A percentile compares a stretch with the other conserved stretches of the same genome.
phyloP scores from a whole-genome alignment of 2,888 invertebrate species.

The Euproctis similis region DNA sequence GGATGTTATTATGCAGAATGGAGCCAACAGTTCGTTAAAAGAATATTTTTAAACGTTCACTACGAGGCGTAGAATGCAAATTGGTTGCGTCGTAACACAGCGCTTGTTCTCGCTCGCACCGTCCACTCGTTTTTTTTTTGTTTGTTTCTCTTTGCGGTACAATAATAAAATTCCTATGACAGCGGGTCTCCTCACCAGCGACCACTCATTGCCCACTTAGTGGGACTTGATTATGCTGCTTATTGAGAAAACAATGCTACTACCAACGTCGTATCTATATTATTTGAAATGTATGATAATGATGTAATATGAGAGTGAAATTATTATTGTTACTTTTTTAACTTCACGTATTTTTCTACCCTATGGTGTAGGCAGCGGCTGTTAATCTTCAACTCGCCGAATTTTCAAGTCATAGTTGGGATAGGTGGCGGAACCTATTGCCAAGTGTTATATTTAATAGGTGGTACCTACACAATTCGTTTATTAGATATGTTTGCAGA shows the following conservation, averaged over 20 bases:
- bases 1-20: constrained; percentile 74
- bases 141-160: constrained; percentile 39
- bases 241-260: constrained; percentile 33
- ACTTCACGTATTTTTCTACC: too few species aligned
- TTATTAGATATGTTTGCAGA: too few species aligned
- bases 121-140: constrained; percentile 49
- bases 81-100: constrained; percentile 64
- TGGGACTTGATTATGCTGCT: constrained; percentile 33
- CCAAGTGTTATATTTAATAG: too few species aligned
- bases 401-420: too few species aligned
- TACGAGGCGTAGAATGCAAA: constrained; percentile 67
- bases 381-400: too few species aligned
- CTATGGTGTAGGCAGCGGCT: too few species aligned
- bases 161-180: constrained; percentile 46
- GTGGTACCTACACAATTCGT: too few species aligned
- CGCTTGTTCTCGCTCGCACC: constrained; percentile 57
- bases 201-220: constrained; percentile 42
- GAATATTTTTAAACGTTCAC: constrained; percentile 70
- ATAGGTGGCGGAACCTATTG: too few species aligned
- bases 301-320: too few species aligned
- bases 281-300: not conserved
- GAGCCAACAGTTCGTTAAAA: constrained; percentile 69
- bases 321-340: too few species aligned
- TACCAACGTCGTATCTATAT: constrained; percentile 24
- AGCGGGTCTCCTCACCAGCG: constrained; percentile 36